Conservation (phyloP, 1,140 invertebrate genomes). For the Pseudoatta argentina region DNA sequence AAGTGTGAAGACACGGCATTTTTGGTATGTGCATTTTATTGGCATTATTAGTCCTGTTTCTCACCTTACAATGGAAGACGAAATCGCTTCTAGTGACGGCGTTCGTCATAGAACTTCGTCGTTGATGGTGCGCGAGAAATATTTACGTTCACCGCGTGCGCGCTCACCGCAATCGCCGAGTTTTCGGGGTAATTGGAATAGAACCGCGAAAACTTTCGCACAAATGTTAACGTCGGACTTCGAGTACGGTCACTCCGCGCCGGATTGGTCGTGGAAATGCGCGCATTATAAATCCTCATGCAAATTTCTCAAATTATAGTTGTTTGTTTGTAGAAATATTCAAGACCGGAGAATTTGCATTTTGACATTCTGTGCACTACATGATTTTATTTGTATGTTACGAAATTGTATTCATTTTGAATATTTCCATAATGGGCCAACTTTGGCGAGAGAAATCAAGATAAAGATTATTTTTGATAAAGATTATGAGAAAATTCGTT, state of each 20-base stretch:
- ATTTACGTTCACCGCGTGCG: constrained; percentile 47
- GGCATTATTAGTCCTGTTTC: background rate
- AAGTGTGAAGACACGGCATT: background rate
- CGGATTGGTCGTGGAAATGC: constrained; percentile 34
- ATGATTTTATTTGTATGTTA: background rate
- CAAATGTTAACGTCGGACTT: constrained; percentile 56
- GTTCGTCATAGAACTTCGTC: constrained; percentile 52
- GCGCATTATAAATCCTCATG: constrained; percentile 50
- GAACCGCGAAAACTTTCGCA: constrained; percentile 56
- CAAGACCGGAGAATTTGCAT: background rate
- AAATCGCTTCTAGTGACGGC: constrained; percentile 27
- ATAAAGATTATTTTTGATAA: background rate
- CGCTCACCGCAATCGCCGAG: constrained; percentile 53
- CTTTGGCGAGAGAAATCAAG: background rate
- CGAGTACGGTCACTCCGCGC: constrained; percentile 26
- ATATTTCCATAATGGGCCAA: background rate
- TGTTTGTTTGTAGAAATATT: constrained; percentile 48
- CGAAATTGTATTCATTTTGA: background rate
- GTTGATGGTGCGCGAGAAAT: constrained; percentile 42
- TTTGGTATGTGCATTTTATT: background rate
- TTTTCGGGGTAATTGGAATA: constrained; percentile 62
- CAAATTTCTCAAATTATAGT: constrained; percentile 55
- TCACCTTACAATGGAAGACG: background rate
- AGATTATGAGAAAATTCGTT: background rate
- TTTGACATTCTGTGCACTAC: background rate